phyloP scores from a whole-genome alignment of 2,113 vertebrate species.

The Rattus rattus region DNA sequence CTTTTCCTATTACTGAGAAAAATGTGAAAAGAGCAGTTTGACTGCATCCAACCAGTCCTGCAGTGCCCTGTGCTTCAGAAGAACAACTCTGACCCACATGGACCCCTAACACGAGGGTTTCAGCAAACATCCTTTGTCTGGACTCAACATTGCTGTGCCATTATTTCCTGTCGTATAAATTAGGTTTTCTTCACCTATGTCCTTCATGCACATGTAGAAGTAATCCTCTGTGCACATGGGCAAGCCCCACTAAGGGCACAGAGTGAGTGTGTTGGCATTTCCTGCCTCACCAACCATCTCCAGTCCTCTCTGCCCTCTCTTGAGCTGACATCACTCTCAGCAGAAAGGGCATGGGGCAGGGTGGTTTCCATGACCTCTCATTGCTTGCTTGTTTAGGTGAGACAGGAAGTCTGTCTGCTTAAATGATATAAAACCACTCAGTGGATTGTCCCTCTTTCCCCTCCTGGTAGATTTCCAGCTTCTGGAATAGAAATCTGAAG shows the following conservation, averaged over 20 bases:
- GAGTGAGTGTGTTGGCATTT: background rate
- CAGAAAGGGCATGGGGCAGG: fast-evolving
- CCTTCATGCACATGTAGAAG: background rate
- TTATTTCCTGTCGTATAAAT: background rate
- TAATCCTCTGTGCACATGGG: background rate
- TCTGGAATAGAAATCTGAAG: background rate
- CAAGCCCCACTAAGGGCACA: background rate
- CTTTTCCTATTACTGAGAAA: background rate
- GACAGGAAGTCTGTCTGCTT: background rate
- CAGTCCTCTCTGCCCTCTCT: no score
- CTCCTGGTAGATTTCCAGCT: background rate
- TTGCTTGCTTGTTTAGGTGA: background rate
- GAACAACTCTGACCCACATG: background rate
- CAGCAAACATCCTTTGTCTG: conserved; percentile 19
- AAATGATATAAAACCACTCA: background rate
- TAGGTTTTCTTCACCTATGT: background rate
- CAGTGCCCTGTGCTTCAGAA: background rate
- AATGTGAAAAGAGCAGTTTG: background rate
- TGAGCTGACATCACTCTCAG: background rate
- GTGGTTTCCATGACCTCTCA: background rate
- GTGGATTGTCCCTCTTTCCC: background rate
- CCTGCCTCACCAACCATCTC: background rate
- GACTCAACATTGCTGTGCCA: background rate
- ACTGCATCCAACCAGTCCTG: no score
- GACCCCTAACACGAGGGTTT: conserved; percentile 30